These are phyloP conservation scores for Myotis brandtii DNA, from an alignment of 2,113 vertebrate species.

Conservation along the genomic window DNA sequence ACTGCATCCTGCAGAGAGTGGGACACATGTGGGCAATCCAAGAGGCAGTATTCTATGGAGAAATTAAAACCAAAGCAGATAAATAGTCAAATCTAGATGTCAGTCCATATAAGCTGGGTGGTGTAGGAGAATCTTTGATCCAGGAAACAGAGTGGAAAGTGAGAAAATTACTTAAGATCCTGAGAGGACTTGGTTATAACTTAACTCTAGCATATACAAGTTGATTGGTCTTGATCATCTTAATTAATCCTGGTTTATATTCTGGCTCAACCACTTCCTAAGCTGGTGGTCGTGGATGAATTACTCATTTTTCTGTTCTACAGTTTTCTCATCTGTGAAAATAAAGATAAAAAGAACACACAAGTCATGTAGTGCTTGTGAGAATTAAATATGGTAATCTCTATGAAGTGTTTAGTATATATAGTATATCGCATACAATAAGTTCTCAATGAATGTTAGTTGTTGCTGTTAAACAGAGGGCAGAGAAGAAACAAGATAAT, in stretches of 20 bases:
- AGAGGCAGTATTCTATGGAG: background rate
- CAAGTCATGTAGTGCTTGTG: background rate
- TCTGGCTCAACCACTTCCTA: constrained; percentile 18
- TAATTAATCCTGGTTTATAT: constrained; percentile 34
- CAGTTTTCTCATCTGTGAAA: constrained; percentile 2
- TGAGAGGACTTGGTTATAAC: background rate
- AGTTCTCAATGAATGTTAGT: background rate
- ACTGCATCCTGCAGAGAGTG: background rate
- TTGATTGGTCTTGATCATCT: background rate
- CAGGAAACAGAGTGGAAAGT: background rate
- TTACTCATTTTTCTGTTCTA: background rate
- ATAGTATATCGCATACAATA: background rate
- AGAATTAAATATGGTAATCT: constrained; percentile 21
- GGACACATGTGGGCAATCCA: background rate
- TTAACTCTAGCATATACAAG: background rate
- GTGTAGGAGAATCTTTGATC: background rate
- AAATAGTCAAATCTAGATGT: background rate
- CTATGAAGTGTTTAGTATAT: background rate
- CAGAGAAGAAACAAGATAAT: background rate
- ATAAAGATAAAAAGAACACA: background rate
- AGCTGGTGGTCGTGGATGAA: background rate
- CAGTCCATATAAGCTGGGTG: background rate
- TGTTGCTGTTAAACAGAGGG: background rate
- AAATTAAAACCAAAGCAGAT: constrained; percentile 17
- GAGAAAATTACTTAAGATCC: background rate